Base-by-base conservation (phyloP, 2,797 vertebrate genomes). In the Tympanoctomys barrerae region DNA sequence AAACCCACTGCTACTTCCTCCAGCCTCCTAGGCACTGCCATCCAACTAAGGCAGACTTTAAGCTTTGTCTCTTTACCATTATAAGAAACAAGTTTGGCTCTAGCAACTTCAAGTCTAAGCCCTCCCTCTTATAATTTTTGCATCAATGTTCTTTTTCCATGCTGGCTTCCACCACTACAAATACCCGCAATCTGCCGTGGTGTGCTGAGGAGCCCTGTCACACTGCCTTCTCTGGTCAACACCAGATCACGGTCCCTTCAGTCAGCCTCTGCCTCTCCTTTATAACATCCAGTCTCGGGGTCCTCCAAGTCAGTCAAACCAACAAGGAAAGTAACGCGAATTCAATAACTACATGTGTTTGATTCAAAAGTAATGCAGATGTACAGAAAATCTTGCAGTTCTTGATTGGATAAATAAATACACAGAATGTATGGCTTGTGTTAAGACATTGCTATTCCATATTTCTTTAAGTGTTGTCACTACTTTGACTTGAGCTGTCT, bases 381-480 rank as follows among this genome's bases (percentile, higher is more conserved):
- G 22, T 75, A 77, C 93, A 80, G 93, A 80, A 28, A 95, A 42
- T 57, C 59, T 86, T 88, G 28, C 12, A 31, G 8, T 46, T 95
- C 89, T 87, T 61, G 66, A 64, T 33, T 86, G 26, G 22, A 77
- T 70, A 83, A 88, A 90, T 64, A 78, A 84, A 59, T 5, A 71
- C 14, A 3, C 39, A 75, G 68, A 87, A 75, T 26, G 4, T 26
- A 49, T 28, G 36, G 42, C 33, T 39, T 78, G 0, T 68, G n/a
- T 78, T 13, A 73, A 90, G 62, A 68, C 31, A 94, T 36, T 85
- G 91, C 82, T 8, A 22, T 81, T 83, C 52, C 54, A 42, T 79
- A 77, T 61, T 68, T 94, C 84, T 95, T 94, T 49, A 62, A 28
- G 14, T 59, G 61, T 78, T 81, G 46, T 73, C 81, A 73, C 28